A percentile compares a stretch with the other conserved stretches of the same genome.
Conservation (phyloP, 2,797 vertebrate genomes). For the Clangula hyemalis region DNA sequence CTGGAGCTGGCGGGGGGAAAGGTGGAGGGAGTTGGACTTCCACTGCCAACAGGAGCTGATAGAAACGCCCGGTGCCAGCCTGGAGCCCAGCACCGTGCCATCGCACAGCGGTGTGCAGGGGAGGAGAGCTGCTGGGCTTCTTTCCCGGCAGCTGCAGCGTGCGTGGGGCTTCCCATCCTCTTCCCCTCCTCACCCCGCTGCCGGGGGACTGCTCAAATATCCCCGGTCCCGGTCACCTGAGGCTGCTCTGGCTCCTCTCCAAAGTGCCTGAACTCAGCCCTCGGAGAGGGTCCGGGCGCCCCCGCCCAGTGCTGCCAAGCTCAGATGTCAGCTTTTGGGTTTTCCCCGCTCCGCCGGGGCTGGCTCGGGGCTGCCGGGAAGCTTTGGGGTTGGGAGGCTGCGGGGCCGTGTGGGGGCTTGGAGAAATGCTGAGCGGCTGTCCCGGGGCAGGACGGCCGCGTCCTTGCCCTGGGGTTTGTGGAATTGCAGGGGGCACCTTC, state of each 20-base stretch:
- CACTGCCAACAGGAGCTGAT: background rate
- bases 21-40: background rate
- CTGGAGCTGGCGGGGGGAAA: rapidly evolving
- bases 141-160: background rate
- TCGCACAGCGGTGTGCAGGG: rapidly evolving
- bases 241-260: background rate
- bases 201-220: background rate
- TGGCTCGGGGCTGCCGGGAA: background rate
- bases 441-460: rapidly evolving
- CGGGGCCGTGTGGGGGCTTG: background rate
- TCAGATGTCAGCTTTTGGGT: background rate
- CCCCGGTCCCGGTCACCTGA: background rate
- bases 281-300: background rate
- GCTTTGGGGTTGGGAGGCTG: background rate
- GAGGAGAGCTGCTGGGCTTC: background rate
- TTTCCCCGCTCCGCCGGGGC: slow-evolving; percentile 1
- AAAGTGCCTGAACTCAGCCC: background rate
- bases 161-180: background rate
- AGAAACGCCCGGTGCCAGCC: background rate
- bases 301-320: background rate
- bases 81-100: background rate
- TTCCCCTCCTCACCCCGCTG: background rate
- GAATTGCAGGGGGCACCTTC: background rate
- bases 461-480: rapidly evolving
- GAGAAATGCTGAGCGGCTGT: background rate